A percentile compares a stretch with the other conserved stretches of the same genome.
These are phyloP conservation scores for Xiphorhynchus elegans DNA, from an alignment of 2,113 vertebrate genomes.

Conservation along the genomic window DNA sequence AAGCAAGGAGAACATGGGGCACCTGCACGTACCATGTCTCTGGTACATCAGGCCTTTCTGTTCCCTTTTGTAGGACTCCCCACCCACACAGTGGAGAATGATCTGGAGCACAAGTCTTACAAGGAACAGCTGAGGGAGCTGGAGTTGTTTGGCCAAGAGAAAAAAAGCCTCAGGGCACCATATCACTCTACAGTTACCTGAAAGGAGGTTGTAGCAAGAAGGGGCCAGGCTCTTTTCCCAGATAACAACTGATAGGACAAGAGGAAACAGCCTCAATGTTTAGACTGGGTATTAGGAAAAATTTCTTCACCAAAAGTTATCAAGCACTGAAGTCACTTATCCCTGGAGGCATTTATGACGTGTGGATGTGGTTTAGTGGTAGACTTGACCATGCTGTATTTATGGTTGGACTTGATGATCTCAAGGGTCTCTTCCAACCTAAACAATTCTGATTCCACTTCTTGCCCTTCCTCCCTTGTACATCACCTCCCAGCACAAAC, in stretches of 20 bases:
- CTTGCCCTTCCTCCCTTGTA: background rate
- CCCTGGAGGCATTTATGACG: background rate
- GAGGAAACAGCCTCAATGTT: background rate
- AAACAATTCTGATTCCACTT: background rate
- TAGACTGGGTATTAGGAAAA: background rate
- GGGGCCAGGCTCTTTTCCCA: background rate
- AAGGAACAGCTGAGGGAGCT: background rate
- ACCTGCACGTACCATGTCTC: background rate
- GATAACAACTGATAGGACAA: background rate
- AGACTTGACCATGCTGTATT: background rate
- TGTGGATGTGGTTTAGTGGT: background rate
- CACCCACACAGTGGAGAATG: background rate
- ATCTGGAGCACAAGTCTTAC: background rate
- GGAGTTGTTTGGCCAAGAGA: background rate
- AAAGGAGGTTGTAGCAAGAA: background rate
- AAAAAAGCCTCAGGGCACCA: background rate
- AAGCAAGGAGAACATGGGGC: background rate
- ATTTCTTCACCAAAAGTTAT: background rate
- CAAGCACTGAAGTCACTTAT: background rate
- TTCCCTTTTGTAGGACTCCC: background rate
- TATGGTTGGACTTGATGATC: background rate
- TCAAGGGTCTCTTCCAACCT: background rate
- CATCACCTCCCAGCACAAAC: background rate
- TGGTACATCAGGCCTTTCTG: background rate
- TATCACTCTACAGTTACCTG: background rate